Conservation (phyloP, 2,888 invertebrate species). For the Dicycla oo region DNA sequence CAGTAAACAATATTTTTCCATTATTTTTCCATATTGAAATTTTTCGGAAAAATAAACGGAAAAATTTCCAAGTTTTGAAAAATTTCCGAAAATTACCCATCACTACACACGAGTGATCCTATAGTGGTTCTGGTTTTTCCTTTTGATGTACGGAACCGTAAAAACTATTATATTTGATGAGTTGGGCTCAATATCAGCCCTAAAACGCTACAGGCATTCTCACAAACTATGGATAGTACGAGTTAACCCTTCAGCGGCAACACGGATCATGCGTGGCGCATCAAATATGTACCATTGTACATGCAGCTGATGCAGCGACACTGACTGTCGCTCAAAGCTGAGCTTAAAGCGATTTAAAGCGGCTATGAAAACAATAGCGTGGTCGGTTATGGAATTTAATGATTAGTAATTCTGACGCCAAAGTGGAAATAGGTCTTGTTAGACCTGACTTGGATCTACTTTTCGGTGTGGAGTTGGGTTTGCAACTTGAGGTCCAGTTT, state of each 20-base stretch:
- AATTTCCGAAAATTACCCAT: too few relatives aligned
- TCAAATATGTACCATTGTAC: conserved; percentile 56
- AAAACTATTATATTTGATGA: neutral
- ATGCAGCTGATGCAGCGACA: conserved; percentile 28
- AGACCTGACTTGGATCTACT: neutral
- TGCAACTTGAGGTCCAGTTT: neutral
- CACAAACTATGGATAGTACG: conserved; percentile 19
- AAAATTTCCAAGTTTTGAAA: too few relatives aligned
- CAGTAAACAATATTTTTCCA: too few relatives aligned
- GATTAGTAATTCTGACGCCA: conserved; percentile 18
- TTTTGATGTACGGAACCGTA: too few relatives aligned
- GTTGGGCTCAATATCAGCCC: conserved; percentile 16
- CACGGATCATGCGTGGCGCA: conserved; percentile 33
- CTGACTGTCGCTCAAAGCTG: conserved; percentile 32
- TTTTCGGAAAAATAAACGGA: too few relatives aligned
- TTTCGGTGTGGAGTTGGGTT: neutral
- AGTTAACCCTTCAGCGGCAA: conserved; percentile 42
- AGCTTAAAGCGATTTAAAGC: conserved; percentile 54
- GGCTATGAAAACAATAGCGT: conserved; percentile 24
- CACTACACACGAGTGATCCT: too few relatives aligned
- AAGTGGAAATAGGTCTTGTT: neutral
- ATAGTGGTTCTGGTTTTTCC: too few relatives aligned
- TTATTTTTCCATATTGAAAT: too few relatives aligned
- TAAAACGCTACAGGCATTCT: conserved; percentile 41
- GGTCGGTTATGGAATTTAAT: conserved; percentile 29